A percentile compares a stretch with the other conserved stretches of the same genome.
These are phyloP conservation scores for Andricus grossulariae DNA, from an alignment of 1,140 invertebrate species.

Conservation along the genomic window DNA sequence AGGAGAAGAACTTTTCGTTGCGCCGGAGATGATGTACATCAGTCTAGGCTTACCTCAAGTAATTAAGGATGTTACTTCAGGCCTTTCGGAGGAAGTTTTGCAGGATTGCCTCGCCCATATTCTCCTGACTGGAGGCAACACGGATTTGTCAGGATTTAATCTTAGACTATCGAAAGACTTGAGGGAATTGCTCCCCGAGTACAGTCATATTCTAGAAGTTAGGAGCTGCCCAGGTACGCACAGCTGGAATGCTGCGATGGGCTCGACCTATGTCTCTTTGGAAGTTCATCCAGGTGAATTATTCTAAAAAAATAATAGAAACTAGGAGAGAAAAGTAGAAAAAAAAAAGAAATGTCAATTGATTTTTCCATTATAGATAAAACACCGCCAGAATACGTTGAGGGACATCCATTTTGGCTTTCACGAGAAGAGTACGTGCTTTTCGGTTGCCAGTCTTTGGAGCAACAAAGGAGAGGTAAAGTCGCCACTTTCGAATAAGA, in stretches of 20 bases:
- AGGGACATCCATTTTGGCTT: constrained; percentile 74
- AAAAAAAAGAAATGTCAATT: not conserved
- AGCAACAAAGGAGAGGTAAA: constrained; percentile 56
- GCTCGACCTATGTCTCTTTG: constrained; percentile 74
- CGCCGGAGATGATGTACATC: constrained; percentile 77
- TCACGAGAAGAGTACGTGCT: constrained; percentile 76
- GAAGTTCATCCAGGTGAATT: constrained; percentile 70
- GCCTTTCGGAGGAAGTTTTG: constrained; percentile 68
- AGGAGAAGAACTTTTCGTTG: constrained; percentile 74
- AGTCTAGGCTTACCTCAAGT: constrained; percentile 72
- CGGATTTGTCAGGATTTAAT: constrained; percentile 73
- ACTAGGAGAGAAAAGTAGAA: too few relatives aligned
- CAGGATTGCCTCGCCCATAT: constrained; percentile 74
- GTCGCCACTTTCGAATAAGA: constrained; percentile 8
- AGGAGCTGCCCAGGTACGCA: constrained; percentile 71
- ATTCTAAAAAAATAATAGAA: not conserved
- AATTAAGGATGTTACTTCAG: constrained; percentile 72
- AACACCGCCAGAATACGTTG: constrained; percentile 70
- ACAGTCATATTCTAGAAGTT: constrained; percentile 72
- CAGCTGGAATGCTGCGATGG: constrained; percentile 76
- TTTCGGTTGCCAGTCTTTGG: constrained; percentile 74
- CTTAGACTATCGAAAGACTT: constrained; percentile 73
- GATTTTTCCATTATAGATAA: constrained; percentile 62
- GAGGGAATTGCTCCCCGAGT: constrained; percentile 70
- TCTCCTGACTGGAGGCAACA: constrained; percentile 76